Base-by-base conservation (phyloP, 1,140 invertebrate species). In the Zophobas morio region DNA sequence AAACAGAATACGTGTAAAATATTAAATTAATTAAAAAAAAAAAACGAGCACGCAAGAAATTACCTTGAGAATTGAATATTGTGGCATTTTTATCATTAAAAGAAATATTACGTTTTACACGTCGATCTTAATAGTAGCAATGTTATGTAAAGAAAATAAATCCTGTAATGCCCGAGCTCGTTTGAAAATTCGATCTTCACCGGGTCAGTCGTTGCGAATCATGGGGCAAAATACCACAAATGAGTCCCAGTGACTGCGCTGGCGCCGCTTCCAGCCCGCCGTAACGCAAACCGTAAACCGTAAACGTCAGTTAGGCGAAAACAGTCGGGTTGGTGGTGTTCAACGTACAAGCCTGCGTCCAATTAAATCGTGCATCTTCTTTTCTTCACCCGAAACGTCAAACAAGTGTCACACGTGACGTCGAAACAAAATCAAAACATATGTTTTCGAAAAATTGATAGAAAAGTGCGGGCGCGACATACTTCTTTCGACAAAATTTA, bases 221-320 rank as follows among this genome's bases (percentile, higher is more conserved):
- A 20, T 2, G 56, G 56, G 8, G 56, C 56, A 60, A 37, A 42
- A 32, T 40, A 5, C 57, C 34, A 39, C n/a, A 6, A 5, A 57
- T 39, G 5, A 20, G 3, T 1, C 8, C 8, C 2, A 51, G 32
- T n/a, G n/a, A 6, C 3, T 66, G 60, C 60, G 60, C 60, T 32
- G 5, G 60, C 60, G 60, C 60, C 49, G 39, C 36, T 63, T 63
- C 57, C 37, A n/a, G 5, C 37, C 54, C 34, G 54, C 60, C 60
- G 60, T 66, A 66, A 42, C 60, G 60, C 39, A 66, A 42, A 32
- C 57, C 60, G 60, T 66, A 66, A 66, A 51, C 1, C 60, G 39
- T 46, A 66, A 32, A 40, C 54, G 60, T 66, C 60, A 66, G 37
- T 66, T 66, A 42, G 5, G 8, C 35, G 39, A 40, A 66, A 33